phyloP scores from a whole-genome alignment of 2,113 vertebrate genomes.

The Anguilla japonica region DNA sequence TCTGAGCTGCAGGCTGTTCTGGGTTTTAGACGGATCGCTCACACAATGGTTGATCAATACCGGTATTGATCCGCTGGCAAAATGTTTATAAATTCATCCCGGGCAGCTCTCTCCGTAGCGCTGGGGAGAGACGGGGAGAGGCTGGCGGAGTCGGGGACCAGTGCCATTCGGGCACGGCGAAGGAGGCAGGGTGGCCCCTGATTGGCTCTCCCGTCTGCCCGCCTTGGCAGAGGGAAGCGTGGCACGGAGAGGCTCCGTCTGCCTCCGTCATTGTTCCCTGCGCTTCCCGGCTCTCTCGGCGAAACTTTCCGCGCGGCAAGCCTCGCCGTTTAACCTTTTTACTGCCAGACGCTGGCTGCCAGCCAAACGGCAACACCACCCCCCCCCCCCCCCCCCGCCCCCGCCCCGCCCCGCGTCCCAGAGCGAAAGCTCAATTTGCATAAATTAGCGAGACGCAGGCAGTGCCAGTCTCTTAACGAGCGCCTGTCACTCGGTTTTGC shows the following conservation, averaged over 20 bases:
- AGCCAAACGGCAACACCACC: conserved; percentile 48
- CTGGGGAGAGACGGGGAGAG: conserved; percentile 15
- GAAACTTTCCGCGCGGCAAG: conserved; percentile 53
- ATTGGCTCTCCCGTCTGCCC: conserved; percentile 60
- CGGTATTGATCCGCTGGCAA: conserved; percentile 81
- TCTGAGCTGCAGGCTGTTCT: conserved; percentile 74
- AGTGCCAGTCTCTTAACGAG: conserved; percentile 62
- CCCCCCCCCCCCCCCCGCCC: conserved; percentile 24
- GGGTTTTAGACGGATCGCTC: conserved; percentile 81
- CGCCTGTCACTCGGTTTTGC: conserved; percentile 44
- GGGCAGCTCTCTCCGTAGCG: conserved; percentile 64
- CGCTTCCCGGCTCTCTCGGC: conserved; percentile 43
- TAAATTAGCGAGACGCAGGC: conserved; percentile 68
- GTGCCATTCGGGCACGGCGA: conserved; percentile 61
- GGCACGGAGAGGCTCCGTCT: conserved; percentile 39
- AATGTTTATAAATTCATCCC: conserved; percentile 83
- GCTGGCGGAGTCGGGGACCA: conserved; percentile 51
- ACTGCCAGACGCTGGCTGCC: conserved; percentile 45
- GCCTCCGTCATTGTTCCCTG: conserved; percentile 50
- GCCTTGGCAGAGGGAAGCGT: conserved; percentile 65
- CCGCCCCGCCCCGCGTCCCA: conserved; percentile 28
- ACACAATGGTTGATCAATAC: conserved; percentile 85
- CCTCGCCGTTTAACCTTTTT: conserved; percentile 52
- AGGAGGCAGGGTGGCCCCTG: conserved; percentile 50
- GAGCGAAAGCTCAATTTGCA: conserved; percentile 67